Evolutionary conservation across 2,888 invertebrate species (phyloP).

Genomic region (Spilosoma lubricipeda): DNA sequence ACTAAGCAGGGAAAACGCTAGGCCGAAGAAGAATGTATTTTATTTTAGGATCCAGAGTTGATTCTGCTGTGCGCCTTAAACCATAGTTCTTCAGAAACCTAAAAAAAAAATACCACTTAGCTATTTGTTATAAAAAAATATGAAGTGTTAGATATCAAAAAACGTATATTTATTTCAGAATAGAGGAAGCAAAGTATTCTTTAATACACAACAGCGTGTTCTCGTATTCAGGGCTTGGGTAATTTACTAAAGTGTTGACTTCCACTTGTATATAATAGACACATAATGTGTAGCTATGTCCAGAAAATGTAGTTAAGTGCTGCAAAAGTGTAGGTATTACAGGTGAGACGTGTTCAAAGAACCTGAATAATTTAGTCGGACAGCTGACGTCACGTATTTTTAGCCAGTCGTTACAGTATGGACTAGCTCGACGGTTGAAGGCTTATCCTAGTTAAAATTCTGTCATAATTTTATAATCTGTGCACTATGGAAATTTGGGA

Average conservation of each 20-base stretch:
- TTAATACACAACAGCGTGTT: neutral
- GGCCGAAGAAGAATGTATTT: too few relatives aligned
- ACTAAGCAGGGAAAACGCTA: too few relatives aligned
- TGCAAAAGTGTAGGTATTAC: conserved; percentile 47
- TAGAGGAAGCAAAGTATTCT: neutral
- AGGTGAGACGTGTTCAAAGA: conserved; percentile 50
- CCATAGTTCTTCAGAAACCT: too few relatives aligned
- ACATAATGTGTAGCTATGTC: conserved; percentile 33
- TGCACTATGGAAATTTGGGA: conserved; percentile 15
- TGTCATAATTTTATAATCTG: conserved; percentile 27
- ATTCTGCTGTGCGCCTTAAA: too few relatives aligned
- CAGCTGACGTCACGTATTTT: conserved; percentile 55
- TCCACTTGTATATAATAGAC: conserved; percentile 25
- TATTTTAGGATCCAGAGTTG: too few relatives aligned
- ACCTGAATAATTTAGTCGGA: conserved; percentile 57
- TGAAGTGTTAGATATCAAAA: too few relatives aligned
- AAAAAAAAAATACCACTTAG: too few relatives aligned
- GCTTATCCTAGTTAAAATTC: conserved; percentile 21
- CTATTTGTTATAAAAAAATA: too few relatives aligned
- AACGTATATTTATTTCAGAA: too few relatives aligned
- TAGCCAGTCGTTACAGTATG: conserved; percentile 19
- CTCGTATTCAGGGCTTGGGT: conserved; percentile 5
- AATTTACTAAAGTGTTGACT: conserved; percentile 26
- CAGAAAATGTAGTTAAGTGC: conserved; percentile 31
- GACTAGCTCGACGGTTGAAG: conserved; percentile 20